These are phyloP conservation scores for Notocelia uddmanniana DNA, from an alignment of 2,888 invertebrate species.

Conservation along the genomic window DNA sequence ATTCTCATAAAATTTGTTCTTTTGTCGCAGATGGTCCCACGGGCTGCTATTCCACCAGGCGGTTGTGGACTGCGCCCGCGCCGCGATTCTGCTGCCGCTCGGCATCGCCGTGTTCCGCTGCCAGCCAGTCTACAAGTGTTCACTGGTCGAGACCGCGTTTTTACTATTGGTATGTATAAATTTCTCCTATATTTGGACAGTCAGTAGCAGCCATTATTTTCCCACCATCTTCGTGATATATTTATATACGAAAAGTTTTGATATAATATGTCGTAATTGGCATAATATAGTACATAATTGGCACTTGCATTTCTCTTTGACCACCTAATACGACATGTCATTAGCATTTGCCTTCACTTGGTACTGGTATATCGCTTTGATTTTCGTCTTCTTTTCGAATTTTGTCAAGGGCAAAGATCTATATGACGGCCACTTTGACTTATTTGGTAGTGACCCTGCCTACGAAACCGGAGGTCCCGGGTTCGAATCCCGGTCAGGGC, in stretches of 20 bases:
- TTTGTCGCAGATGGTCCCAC: slow-evolving; percentile 91
- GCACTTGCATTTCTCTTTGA: no score
- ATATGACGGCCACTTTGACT: no score
- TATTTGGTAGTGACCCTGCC: no score
- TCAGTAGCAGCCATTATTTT: not conserved
- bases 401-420: no score
- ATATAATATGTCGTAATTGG: no score
- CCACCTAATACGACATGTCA: no score
- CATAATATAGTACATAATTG: no score
- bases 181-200: not conserved
- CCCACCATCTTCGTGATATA: not conserved
- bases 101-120: slow-evolving; percentile 93
- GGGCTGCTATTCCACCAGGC: slow-evolving; percentile 94
- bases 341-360: no score
- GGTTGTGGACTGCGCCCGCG: slow-evolving; percentile 92
- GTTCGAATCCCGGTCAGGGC: no score
- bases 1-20: not conserved
- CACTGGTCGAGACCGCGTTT: slow-evolving; percentile 95
- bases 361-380: no score
- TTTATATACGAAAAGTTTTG: not conserved
- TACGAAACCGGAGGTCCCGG: no score
- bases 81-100: slow-evolving; percentile 91
- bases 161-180: slow-evolving; percentile 87
- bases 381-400: no score
- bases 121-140: slow-evolving; percentile 94